Conservation (phyloP, 2,113 vertebrate genomes). For the Heloderma charlesbogerti region DNA sequence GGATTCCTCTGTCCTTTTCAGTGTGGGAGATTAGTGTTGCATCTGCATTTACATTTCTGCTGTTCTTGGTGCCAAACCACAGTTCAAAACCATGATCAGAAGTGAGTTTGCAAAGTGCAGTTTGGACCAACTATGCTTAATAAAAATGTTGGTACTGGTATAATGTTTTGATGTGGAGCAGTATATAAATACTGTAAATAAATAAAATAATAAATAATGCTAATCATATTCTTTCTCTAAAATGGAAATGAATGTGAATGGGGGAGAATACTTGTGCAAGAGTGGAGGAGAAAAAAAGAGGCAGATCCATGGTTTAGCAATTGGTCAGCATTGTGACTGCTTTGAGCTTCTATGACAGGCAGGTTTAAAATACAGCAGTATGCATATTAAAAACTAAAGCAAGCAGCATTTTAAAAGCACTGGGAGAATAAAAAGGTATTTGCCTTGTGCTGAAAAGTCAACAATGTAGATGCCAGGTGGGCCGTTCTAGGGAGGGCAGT, state of each 20-base stretch:
- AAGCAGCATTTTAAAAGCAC: too few species aligned
- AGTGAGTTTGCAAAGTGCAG: background rate
- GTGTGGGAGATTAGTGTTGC: background rate
- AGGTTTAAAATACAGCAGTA: background rate
- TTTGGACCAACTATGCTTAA: background rate
- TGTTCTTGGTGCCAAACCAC: background rate
- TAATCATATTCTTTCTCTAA: background rate
- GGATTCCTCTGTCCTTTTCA: background rate
- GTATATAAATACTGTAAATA: too few species aligned
- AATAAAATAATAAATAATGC: too few species aligned
- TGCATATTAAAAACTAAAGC: too few species aligned
- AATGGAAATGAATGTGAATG: background rate
- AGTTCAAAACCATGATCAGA: background rate
- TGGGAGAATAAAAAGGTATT: too few species aligned
- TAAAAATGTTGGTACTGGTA: background rate
- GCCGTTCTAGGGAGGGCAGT: too few species aligned
- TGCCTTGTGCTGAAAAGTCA: too few species aligned
- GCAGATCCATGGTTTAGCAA: background rate
- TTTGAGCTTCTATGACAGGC: background rate
- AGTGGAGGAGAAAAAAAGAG: background rate
- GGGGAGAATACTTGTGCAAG: background rate
- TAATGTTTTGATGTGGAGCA: too few species aligned
- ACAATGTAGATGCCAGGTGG: too few species aligned
- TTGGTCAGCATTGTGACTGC: too few species aligned
- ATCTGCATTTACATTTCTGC: background rate